Evolutionary conservation across 2,888 invertebrate species (phyloP), one percentile per base, ranked within the genome.

Genomic region (Branchipolynoe longqiensis): DNA sequence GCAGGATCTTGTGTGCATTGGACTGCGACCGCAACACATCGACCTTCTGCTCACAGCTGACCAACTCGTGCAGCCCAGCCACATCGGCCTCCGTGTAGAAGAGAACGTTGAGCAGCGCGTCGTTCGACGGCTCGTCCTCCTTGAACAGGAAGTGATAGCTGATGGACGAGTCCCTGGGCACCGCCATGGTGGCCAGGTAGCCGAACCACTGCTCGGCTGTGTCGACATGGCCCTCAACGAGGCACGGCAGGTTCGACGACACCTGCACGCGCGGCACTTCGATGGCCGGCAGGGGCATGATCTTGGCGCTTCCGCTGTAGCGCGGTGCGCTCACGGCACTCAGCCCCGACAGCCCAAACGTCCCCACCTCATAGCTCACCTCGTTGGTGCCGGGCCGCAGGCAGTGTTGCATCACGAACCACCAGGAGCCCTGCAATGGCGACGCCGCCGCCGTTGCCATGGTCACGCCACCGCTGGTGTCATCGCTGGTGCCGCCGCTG

Each of bases 111-210:
- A 83, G 48, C 12, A 59, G 69, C n/a, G 83, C 83, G 14, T 38
- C 83, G 33, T 83, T 83, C 2, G 83, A 83, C 2, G 83, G 83
- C 33, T 83, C 83, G 18, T 38, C 69, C 48, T 59, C 59, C 48
- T 83, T 83, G 69, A 83, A 83, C 28, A 83, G 28, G 62, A 83
- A 83, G 31, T 48, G 64, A 28, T 83, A 83, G 48, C 83, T 83
- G 83, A 83, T 83, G 64, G 59, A 59, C 14, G 83, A 83, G 64
- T 83, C 83, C 8, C 38, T 25, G 25, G 83, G 83, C 25, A 83
- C 64, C 64, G 41, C 40, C 83, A 83, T 83, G 62, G 62, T 83
- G 40, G 83, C 83, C 48, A 83, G 59, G 69, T 83, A 83, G 25
- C 83, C 83, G 41, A 41, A 83, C 83, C 83, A 83, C 54, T 83